phyloP scores from a whole-genome alignment of 2,888 invertebrate species.

The Eucera pruinosa region DNA sequence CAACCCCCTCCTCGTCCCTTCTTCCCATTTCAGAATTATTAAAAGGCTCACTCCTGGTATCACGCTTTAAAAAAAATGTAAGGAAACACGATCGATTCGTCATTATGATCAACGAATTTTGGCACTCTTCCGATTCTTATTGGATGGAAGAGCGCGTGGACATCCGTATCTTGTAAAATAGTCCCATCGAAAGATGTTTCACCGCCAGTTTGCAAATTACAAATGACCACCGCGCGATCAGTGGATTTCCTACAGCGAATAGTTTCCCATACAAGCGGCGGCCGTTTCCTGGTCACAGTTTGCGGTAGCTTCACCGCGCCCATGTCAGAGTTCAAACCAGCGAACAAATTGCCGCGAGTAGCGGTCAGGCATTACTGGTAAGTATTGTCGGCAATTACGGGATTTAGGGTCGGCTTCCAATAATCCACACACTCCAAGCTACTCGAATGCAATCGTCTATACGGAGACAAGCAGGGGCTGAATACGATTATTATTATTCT shows the following conservation, averaged over 20 bases:
- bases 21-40: no score
- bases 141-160: background rate
- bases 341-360: conserved; percentile 74
- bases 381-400: conserved; percentile 76
- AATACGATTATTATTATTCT: conserved; percentile 13
- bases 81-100: no score
- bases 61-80: background rate
- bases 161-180: background rate
- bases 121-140: background rate
- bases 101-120: background rate
- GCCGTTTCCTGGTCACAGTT: conserved; percentile 73
- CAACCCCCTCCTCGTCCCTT: no score
- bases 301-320: conserved; percentile 71
- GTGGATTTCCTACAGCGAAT: conserved; percentile 70
- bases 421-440: conserved; percentile 49
- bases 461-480: conserved; percentile 19
- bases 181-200: background rate
- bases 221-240: conserved; percentile 63
- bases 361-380: conserved; percentile 68
- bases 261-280: conserved; percentile 66
- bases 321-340: conserved; percentile 77
- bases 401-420: conserved; percentile 70
- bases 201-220: conserved; percentile 60
- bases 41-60: background rate
- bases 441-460: conserved; percentile 40